phyloP scores from a whole-genome alignment of 2,888 invertebrate species.

The Rhingia rostrata region DNA sequence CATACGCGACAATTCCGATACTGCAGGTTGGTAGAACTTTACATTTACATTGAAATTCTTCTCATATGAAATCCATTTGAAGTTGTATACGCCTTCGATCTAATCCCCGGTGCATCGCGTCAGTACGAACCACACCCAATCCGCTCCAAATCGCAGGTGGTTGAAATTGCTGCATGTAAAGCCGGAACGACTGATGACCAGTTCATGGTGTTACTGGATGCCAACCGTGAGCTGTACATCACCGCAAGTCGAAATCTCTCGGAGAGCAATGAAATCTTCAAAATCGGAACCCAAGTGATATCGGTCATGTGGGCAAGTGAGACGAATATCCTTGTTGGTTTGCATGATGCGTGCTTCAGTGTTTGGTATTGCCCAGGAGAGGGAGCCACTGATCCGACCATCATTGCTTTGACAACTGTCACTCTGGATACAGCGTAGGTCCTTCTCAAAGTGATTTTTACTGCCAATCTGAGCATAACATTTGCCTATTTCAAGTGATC shows the following conservation, averaged over 20 bases:
- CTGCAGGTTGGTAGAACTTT: slow-evolving; percentile 86
- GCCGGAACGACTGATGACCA: slow-evolving; percentile 91
- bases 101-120: slow-evolving; percentile 84
- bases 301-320: slow-evolving; percentile 87
- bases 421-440: slow-evolving; percentile 83
- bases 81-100: slow-evolving; percentile 93
- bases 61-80: neutral
- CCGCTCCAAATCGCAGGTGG: slow-evolving; percentile 86
- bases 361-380: slow-evolving; percentile 93
- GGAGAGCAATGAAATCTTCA: slow-evolving; percentile 78
- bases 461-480: neutral
- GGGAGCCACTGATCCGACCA: slow-evolving; percentile 88
- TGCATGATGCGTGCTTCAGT: slow-evolving; percentile 90
- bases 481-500: slow-evolving; percentile 84
- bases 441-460: neutral
- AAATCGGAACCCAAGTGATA: slow-evolving; percentile 84
- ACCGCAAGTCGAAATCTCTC: slow-evolving; percentile 84
- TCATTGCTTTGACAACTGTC: slow-evolving; percentile 86
- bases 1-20: slow-evolving; percentile 92
- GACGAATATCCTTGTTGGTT: slow-evolving; percentile 90
- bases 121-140: slow-evolving; percentile 89
- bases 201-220: slow-evolving; percentile 93
- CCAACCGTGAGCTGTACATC: slow-evolving; percentile 93
- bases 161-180: slow-evolving; percentile 92
- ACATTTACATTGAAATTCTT: neutral